A percentile compares a stretch with the other conserved stretches of the same genome.
These are phyloP conservation scores for Aurelia sp. DNA, from an alignment of 30 jellyfish, hydroid and myxozoan genomes.

Conservation along the genomic window DNA sequence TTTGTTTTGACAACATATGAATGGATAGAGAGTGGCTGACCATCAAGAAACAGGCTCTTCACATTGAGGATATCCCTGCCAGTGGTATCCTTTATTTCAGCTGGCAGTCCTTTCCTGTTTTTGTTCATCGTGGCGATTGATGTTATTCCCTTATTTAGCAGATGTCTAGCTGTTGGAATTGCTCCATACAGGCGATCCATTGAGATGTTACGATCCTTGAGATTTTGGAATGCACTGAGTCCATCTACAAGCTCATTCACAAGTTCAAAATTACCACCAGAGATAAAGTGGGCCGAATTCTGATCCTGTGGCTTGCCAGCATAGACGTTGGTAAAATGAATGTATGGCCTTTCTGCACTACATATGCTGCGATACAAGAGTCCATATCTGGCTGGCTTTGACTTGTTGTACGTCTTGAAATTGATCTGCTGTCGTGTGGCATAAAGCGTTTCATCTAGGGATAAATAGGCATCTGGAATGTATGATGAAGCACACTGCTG, in stretches of 20 bases:
- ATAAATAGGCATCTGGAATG: background rate
- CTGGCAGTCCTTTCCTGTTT: conserved; percentile 2
- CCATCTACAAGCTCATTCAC: background rate
- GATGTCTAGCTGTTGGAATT: background rate
- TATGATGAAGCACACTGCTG: background rate
- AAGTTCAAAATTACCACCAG: background rate
- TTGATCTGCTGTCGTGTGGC: background rate
- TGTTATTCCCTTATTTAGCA: background rate
- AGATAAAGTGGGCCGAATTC: background rate
- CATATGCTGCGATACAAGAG: background rate
- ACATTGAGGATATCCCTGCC: background rate
- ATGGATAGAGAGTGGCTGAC: background rate
- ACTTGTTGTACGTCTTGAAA: conserved; percentile 11
- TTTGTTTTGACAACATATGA: conserved; percentile 15
- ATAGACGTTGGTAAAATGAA: background rate
- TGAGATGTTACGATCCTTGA: no score
- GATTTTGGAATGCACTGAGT: background rate
- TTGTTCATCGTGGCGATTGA: background rate
- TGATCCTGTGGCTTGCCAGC: background rate
- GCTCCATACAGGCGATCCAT: conserved; percentile 5
- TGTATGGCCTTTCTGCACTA: background rate
- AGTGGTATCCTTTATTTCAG: background rate
- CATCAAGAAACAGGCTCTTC: background rate
- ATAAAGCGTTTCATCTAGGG: background rate
- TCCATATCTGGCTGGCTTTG: background rate